phyloP scores from a whole-genome alignment of 2,113 vertebrate genomes.

The Bucco capensis region DNA sequence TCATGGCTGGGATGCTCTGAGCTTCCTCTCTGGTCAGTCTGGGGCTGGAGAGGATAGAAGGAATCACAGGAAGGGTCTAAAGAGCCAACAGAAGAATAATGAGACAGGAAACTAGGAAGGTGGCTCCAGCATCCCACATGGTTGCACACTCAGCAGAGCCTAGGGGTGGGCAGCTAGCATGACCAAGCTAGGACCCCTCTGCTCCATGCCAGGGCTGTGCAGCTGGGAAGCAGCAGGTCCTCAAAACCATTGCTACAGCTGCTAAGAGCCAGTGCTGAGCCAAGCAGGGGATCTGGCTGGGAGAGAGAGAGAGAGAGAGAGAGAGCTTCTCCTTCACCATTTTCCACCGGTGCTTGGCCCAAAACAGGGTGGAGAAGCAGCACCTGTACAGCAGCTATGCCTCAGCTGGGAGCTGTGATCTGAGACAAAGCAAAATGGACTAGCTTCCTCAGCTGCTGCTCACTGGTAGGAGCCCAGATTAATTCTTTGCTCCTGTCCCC shows the following conservation, averaged over 20 bases:
- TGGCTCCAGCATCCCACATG: neutral
- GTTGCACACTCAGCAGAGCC: neutral
- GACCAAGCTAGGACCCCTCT: neutral
- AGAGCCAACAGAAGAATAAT: neutral
- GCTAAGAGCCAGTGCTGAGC: fast-evolving
- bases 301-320: too few relatives aligned
- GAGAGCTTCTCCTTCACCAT: neutral
- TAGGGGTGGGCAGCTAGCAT: neutral
- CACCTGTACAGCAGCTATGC: neutral
- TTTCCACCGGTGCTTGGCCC: neutral
- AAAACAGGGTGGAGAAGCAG: neutral
- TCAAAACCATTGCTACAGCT: neutral
- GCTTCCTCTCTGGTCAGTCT: neutral
- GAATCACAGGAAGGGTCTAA: neutral
- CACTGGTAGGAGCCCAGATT: neutral
- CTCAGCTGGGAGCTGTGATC: neutral
- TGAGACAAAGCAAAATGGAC: neutral
- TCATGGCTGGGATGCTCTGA: neutral
- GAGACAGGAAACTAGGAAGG: neutral
- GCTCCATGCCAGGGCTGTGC: neutral
- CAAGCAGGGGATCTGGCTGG: fast-evolving
- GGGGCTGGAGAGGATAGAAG: neutral
- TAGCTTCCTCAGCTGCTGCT: neutral
- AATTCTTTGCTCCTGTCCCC: neutral
- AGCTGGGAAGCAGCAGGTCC: neutral